Evolutionary conservation across 2,113 vertebrate genomes (phyloP), one percentile per base, ranked within the genome.

Genomic region (Saccopteryx bilineata): DNA sequence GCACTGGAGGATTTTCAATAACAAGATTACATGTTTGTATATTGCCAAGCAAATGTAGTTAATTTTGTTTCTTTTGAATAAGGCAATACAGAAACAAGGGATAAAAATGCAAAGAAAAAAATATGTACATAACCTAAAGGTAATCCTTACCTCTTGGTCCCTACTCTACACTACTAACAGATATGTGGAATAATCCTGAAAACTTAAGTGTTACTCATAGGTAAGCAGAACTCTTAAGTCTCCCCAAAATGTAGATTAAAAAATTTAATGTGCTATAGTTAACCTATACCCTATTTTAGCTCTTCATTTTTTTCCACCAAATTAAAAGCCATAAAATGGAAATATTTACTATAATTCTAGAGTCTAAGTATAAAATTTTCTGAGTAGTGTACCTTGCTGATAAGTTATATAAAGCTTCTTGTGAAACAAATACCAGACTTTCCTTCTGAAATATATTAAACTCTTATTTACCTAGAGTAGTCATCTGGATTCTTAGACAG

Each of bases 81-180:
- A 61, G 28, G 8, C 46, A 46, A 89, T 46, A 24, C 66, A 86
- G 50, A 21, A 82, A 39, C 11, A 76, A 0, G 4, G 39, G 60
- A 91, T 21, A 91, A 72, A 78, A 86, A 78, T 76, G n/a, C 26
- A 81, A 72, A 66, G 17, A 52, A 72, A 66, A 66, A 91, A 58
- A 48, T 58, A 76, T 12, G 1, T 52, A 58, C 66, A 54, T 17
- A 69, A 89, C 3, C 24, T 86, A 61, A 85, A 81, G 61, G 10
- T 48, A 89, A 91, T 48, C n/a, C 13, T 90, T 83, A 7, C 39
- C 78, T 69, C 33, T 21, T 91, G 5, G 6, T 81, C 19, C 39
- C 28, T 65, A 54, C 19, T 56, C 5, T 1, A 24, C 12, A 71
- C 28, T 83, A 61, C 26, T 68, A 81, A 65, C 28, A n/a, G 7